Percentiles rank a stretch among this genome's conserved stretches.
These are phyloP conservation scores for Tetragonula carbonaria DNA, from an alignment of 2,888 invertebrate species.

Conservation along the genomic window DNA sequence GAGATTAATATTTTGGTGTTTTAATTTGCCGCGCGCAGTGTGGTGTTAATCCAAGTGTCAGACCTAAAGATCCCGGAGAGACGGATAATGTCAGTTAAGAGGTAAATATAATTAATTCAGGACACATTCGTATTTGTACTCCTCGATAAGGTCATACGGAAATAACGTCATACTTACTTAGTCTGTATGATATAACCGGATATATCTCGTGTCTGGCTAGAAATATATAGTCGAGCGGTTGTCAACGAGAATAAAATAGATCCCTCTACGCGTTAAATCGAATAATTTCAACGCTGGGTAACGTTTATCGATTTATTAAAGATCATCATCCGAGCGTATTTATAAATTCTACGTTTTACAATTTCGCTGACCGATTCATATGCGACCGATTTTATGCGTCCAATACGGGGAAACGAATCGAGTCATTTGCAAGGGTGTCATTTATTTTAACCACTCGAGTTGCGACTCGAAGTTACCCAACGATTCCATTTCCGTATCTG, in stretches of 20 bases:
- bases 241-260: not conserved
- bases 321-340: not conserved
- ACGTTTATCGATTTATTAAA: not conserved
- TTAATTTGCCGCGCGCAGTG: conserved; percentile 31
- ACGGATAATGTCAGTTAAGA: conserved; percentile 64
- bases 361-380: not conserved
- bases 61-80: conserved; percentile 21
- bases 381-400: not conserved
- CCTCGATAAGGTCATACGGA: conserved; percentile 33
- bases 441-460: conserved; percentile 14
- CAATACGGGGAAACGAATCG: conserved; percentile 10
- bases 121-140: conserved; percentile 40
- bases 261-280: not conserved
- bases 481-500: conserved; percentile 36
- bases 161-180: conserved; percentile 22
- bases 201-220: not conserved
- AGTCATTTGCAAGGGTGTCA: conserved; percentile 30
- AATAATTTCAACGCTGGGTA: not conserved
- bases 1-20: conserved; percentile 6
- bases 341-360: not conserved
- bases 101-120: conserved; percentile 67
- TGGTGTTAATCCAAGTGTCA: conserved; percentile 28
- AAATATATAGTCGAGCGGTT: conserved; percentile 12
- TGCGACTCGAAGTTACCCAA: conserved; percentile 37
- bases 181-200: not conserved